Conservation (phyloP, 2,113 vertebrate species). For the Hepsetus odoe region DNA sequence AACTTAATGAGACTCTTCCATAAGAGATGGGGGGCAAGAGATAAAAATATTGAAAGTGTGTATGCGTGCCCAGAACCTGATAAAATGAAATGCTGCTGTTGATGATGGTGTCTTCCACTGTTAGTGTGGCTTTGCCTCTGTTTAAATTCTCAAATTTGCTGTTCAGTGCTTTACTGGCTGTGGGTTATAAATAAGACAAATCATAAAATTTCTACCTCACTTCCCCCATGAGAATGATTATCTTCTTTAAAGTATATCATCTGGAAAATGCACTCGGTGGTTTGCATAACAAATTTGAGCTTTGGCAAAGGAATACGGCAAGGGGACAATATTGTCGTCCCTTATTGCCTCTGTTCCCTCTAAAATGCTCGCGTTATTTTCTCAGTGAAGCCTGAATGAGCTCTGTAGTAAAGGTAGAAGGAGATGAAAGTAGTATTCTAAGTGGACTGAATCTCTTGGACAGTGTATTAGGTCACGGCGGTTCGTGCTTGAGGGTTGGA, state of each 20-base stretch:
- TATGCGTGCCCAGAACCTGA: constrained; percentile 20
- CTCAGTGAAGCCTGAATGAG: constrained; percentile 62
- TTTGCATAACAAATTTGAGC: constrained; percentile 73
- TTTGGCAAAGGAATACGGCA: constrained; percentile 52
- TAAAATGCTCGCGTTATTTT: constrained; percentile 62
- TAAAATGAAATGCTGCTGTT: constrained; percentile 24
- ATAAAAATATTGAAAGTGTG: constrained; percentile 18
- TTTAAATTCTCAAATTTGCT: constrained; percentile 61
- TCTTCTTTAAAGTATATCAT: constrained; percentile 77
- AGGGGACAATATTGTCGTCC: constrained; percentile 57
- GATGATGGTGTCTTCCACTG: constrained; percentile 9
- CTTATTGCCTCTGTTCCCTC: constrained; percentile 70
- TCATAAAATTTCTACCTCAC: constrained; percentile 72
- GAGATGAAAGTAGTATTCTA: not conserved
- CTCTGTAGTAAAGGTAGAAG: constrained; percentile 10
- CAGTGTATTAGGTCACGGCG: constrained; percentile 35
- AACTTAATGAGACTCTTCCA: not conserved
- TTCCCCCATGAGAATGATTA: constrained; percentile 71
- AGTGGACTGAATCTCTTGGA: constrained; percentile 20
- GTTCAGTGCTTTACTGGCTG: constrained; percentile 57
- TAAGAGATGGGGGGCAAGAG: not conserved
- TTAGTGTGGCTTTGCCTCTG: constrained; percentile 22
- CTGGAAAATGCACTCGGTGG: constrained; percentile 74
- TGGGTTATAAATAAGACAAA: constrained; percentile 74
- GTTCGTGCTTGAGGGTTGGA: constrained; percentile 25